Evolutionary conservation across 2,888 invertebrate genomes (phyloP), one percentile per base, ranked within the genome.

Genomic region (Aquatica leii): DNA sequence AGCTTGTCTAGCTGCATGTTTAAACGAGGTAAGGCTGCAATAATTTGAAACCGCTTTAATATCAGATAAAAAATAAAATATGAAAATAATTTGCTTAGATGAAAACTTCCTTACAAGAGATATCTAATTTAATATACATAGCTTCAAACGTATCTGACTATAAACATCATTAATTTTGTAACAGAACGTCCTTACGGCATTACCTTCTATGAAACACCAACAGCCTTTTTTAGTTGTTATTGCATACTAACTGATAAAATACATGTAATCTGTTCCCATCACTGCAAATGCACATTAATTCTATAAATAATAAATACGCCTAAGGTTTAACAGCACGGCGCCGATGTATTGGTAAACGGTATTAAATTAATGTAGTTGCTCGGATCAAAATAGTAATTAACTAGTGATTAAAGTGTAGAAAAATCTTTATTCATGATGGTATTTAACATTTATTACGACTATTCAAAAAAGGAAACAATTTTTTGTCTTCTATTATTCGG

Each of bases 1-100:
- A 84, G 94, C 95, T 64, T 97, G 96, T 77, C 85, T 96, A 21
- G 93, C 95, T 20, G 94, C 96, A 40, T 97, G 96, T 80, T 85
- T 96, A 56, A 95, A 95, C 79, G 96, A 97, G 87, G 91, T 91
- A 83, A 78, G 50, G 12, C 9, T 12, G 4, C 8, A 43, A 14
- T 15, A 12, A 17, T 17, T 15, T 43, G n/a, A n/a, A n/a, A n/a
- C n/a, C n/a, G n/a, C n/a, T n/a, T n/a, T n/a, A n/a, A n/a, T n/a
- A n/a, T n/a, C 34, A 34, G 34, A 34, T 34, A 34, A 34, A 8
- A n/a, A n/a, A n/a, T n/a, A n/a, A n/a, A n/a, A n/a, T n/a, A n/a
- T n/a, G n/a, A n/a, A n/a, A n/a, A n/a, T n/a, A n/a, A n/a, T n/a
- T n/a, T n/a, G n/a, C n/a, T n/a, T n/a, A n/a, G n/a, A n/a, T n/a